Base-by-base conservation (phyloP, 1,140 invertebrate species). In the Aphaenogaster floridana region DNA sequence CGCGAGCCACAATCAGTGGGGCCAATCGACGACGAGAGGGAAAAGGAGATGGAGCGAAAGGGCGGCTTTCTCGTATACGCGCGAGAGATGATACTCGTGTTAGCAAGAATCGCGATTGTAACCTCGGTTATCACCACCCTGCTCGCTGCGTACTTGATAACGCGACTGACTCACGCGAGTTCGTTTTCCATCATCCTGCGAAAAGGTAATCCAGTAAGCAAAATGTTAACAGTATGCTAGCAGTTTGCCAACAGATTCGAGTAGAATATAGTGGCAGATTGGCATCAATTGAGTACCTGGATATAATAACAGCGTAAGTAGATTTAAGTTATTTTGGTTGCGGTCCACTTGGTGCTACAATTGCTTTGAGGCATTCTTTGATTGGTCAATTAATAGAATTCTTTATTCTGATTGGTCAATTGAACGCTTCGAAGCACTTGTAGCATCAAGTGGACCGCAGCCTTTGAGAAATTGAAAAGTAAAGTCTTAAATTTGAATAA, bases 101-200 rank as follows among this genome's bases (percentile, higher is more conserved):
- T 88, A 9, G 45, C 85, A 45, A 86, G 88, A 39, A 66, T 93
- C 17, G 54, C 89, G 28, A 39, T 91, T 39, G 89, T 93, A 57
- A 85, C 72, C 36, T 76, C 68, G 7, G 48, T 91, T 3, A 50
- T 88, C 17, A 71, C 36, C 15, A 63, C 39, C 61, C 42, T 93
- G 15, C 7, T 85, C 8, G 57, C 52, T 8, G 74, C 71, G 39
- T 92, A 90, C 61, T 68, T 90, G 17, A 57, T 92, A 15, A 91
- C 80, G 8, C 66, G 74, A 54, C 50, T 90, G 0, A 86, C 88
- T 13, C 21, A 71, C 0, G 6, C 86, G 8, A 54, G 76, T 39
- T 39, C 45, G 9, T 87, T 88, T 72, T 85, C 86, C 15, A 34
- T 0, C 11, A 71, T 90, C 39, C 64, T 91, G 9, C 68, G 87